These are phyloP conservation scores for Karalla daura DNA, from an alignment of 2,797 vertebrate species.

Conservation along the genomic window DNA sequence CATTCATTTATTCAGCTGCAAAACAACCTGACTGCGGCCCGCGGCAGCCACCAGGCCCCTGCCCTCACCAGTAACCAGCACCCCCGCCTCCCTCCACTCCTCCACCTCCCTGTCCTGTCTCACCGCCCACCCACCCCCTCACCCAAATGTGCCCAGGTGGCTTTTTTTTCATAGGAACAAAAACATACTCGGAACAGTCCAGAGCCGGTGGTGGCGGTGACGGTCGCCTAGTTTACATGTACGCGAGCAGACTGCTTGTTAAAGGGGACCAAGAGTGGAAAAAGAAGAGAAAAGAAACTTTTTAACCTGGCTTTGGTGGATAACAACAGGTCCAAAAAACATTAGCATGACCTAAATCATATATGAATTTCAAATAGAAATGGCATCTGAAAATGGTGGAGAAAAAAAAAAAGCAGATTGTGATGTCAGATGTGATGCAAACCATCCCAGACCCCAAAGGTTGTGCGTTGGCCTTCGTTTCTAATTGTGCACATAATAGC, in stretches of 20 bases:
- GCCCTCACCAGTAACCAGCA: background rate
- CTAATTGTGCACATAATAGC: too few relatives aligned
- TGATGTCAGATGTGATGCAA: too few relatives aligned
- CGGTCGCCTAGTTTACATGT: background rate
- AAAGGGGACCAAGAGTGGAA: too few relatives aligned
- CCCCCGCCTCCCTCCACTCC: background rate
- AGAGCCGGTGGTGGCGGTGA: constrained; percentile 11
- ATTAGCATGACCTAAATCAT: too few relatives aligned
- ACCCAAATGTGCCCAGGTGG: constrained; percentile 61
- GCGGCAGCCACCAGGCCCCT: background rate
- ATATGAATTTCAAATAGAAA: too few relatives aligned
- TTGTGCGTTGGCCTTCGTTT: too few relatives aligned
- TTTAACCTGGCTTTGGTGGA: too few relatives aligned
- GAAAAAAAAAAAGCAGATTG: too few relatives aligned
- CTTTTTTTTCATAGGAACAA: constrained; percentile 60
- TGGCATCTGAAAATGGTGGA: too few relatives aligned
- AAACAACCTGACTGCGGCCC: constrained; percentile 62
- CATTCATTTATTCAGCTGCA: constrained; percentile 73
- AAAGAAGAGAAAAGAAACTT: too few relatives aligned
- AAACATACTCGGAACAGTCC: constrained; percentile 35
- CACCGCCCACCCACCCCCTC: constrained; percentile 8
- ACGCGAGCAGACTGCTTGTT: background rate
- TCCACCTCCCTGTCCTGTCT: constrained; percentile 2
- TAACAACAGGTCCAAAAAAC: too few relatives aligned
- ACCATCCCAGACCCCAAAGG: too few relatives aligned